These are phyloP conservation scores for Solen grandis DNA, from an alignment of 1,140 invertebrate genomes.

Conservation along the genomic window DNA sequence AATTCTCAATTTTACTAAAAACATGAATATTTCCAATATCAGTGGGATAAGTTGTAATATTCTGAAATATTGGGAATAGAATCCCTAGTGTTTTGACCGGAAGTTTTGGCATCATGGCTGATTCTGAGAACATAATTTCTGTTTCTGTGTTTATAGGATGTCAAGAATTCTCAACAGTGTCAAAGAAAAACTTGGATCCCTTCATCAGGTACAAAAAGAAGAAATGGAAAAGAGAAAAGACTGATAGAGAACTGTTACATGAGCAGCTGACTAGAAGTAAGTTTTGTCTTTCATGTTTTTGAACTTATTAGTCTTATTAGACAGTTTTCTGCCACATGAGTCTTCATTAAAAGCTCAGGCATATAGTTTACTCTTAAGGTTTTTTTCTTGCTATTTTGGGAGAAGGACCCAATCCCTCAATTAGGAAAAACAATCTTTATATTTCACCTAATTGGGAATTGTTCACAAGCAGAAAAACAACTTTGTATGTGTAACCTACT, in stretches of 20 bases:
- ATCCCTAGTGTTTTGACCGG: too few relatives aligned
- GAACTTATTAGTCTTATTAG: background rate
- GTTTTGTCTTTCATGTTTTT: background rate
- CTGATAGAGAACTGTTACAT: slow-evolving; percentile 22
- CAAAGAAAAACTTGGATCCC: background rate
- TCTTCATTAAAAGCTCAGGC: background rate
- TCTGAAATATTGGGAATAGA: too few relatives aligned
- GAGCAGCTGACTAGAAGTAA: slow-evolving; percentile 26
- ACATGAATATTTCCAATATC: too few relatives aligned
- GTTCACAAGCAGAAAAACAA: too few relatives aligned
- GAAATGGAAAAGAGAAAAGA: slow-evolving; percentile 8
- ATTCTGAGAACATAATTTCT: too few relatives aligned
- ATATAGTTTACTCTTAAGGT: too few relatives aligned
- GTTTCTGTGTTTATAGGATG: slow-evolving; percentile 1
- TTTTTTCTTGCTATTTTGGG: too few relatives aligned
- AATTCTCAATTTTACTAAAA: too few relatives aligned
- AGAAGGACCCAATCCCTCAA: too few relatives aligned
- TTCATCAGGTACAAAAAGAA: background rate
- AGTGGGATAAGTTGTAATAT: too few relatives aligned
- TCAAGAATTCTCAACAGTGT: slow-evolving; percentile 8
- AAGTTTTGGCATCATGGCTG: too few relatives aligned
- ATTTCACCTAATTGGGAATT: background rate
- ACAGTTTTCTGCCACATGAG: background rate
- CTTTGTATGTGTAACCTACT: too few relatives aligned
- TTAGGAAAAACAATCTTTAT: background rate